phyloP scores from a whole-genome alignment of 35 echinoderm and acorn worm species.

The Hemicentrotus pulcherrimus region DNA sequence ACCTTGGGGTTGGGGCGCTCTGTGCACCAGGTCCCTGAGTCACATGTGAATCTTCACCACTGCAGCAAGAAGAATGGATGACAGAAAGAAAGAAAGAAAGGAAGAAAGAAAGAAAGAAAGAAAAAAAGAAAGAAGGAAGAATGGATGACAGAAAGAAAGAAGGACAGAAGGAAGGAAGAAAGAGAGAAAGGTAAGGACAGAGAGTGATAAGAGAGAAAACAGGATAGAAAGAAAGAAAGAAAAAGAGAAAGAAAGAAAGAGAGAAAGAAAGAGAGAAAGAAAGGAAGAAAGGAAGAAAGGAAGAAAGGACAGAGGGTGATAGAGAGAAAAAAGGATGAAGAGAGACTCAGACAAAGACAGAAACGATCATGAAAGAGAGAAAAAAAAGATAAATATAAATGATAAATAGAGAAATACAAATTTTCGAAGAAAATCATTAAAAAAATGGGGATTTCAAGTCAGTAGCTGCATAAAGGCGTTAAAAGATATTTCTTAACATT shows the following conservation, averaged over 20 bases:
- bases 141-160: not conserved
- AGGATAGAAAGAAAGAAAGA: not conserved
- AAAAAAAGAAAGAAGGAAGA: not conserved
- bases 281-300: no score
- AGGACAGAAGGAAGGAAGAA: not conserved
- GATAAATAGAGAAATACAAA: no score
- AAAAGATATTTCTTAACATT: no score
- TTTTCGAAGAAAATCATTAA: no score
- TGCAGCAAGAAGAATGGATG: not conserved
- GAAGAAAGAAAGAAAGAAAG: not conserved
- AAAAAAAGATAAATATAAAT: not conserved
- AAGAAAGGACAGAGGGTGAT: no score
- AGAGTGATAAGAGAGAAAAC: no score
- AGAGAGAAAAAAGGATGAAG: not conserved
- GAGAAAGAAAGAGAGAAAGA: no score
- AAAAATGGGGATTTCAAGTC: no score
- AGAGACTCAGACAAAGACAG: no score
- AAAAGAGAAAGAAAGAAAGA: not conserved
- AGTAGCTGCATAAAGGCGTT: no score
- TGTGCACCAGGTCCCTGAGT: constrained; percentile 22
- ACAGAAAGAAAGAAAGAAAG: not conserved
- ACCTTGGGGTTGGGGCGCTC: constrained; percentile 36
- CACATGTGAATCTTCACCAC: not conserved
- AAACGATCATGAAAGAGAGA: not conserved
- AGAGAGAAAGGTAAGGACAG: no score